Base-by-base conservation (phyloP, 2,888 invertebrate species). In the Oscheius sp. region DNA sequence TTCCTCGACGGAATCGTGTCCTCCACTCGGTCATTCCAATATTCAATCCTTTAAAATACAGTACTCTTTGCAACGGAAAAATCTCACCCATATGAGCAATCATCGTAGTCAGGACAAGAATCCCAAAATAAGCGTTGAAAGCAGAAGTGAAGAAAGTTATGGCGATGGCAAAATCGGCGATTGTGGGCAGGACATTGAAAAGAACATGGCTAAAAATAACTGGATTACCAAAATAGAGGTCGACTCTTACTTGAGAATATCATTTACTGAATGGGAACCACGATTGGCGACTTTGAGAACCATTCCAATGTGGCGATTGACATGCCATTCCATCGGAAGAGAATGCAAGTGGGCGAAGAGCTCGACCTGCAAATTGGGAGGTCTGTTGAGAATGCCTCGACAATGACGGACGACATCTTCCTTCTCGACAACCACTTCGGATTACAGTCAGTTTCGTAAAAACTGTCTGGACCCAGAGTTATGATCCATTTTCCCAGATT, bases 11-110 rank as follows among this genome's bases (percentile, higher is more conserved):
- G 90, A 92, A 98, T 89, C 97, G 95, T 0, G 97, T 98, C 13
- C 98, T 92, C 98, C 98, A 98, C 90, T 98, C 97, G 0, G 98
- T 98, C n/a, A 98, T 92, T 18, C 91, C 89, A 87, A 98, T 93
- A 0, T 98, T 98, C 12, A 92, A 91, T 87, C 91, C 95, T 95
- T 89, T 35, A 35, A 35, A 35, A 35, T 35, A n/a, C n/a, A n/a
- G n/a, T n/a, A n/a, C n/a, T n/a, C n/a, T n/a, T n/a, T n/a, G n/a
- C n/a, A n/a, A n/a, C 3, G 35, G 35, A 9, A 21, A n/a, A 18
- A 41, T 59, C 29, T 92, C 90, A 95, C 96, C 91, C 85, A 98
- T 93, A 89, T 98, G 99, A 9, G 96, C 89, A 64, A 92, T 89
- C 96, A 99, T 98, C 1, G 97, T 96, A 7, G 92, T 88, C 86